Evolutionary conservation across 2,888 invertebrate genomes (phyloP).

Genomic region (Ariolimax columbianus): DNA sequence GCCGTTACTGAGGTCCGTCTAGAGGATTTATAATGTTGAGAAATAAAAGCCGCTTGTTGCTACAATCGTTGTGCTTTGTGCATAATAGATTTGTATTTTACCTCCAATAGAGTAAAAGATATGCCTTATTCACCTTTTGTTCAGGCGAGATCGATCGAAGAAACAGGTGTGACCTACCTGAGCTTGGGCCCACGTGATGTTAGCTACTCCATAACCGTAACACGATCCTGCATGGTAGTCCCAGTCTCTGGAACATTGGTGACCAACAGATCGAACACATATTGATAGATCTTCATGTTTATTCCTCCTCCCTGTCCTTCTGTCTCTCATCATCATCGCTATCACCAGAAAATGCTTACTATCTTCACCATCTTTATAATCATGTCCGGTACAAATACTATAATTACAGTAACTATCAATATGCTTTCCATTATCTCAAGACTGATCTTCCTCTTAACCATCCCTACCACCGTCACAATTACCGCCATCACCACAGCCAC

Average conservation of each 20-base stretch:
- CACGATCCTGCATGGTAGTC: neutral
- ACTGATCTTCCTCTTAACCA: neutral
- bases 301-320: too few relatives aligned
- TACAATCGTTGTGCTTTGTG: too few relatives aligned
- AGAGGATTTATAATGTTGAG: too few relatives aligned
- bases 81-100: too few relatives aligned
- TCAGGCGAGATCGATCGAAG: too few relatives aligned
- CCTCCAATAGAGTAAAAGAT: too few relatives aligned
- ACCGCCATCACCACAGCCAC: neutral
- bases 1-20: too few relatives aligned
- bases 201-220: neutral
- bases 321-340: neutral
- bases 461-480: neutral
- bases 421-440: neutral
- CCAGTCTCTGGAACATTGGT: neutral
- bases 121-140: too few relatives aligned
- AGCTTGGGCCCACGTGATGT: neutral
- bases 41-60: too few relatives aligned
- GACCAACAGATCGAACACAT: neutral
- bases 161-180: too few relatives aligned
- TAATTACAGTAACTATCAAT: neutral
- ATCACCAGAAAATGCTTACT: neutral
- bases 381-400: neutral
- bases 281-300: too few relatives aligned
- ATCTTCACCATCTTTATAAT: neutral